Percentiles rank a stretch among this genome's conserved stretches.
Conservation (phyloP, 2,888 invertebrate genomes). For the Griposia aprilina region DNA sequence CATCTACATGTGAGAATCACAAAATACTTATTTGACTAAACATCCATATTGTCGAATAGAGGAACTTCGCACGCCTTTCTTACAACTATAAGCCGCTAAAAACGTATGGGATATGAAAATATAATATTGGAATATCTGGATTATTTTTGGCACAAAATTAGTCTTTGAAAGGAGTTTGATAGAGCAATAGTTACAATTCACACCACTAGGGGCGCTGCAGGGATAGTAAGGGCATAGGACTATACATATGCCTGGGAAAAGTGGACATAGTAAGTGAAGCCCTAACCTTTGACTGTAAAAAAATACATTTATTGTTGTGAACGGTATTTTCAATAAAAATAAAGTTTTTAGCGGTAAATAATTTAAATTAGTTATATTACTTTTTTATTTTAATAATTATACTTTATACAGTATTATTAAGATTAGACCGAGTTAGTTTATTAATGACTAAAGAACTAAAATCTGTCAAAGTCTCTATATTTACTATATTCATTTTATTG, state of each 20-base stretch:
- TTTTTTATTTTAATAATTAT: slow-evolving; percentile 31
- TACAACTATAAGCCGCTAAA: slow-evolving; percentile 55
- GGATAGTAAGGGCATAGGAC: not conserved
- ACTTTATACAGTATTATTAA: slow-evolving; percentile 45
- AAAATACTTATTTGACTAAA: slow-evolving; percentile 70
- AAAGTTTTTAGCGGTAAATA: slow-evolving; percentile 56
- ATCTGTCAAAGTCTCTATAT: slow-evolving; percentile 11
- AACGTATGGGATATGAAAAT: slow-evolving; percentile 27
- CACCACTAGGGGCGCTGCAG: not conserved
- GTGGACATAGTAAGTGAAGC: not conserved
- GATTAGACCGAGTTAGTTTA: slow-evolving; percentile 25
- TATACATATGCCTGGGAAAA: not conserved
- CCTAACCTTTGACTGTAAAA: not conserved
- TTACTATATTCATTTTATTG: not conserved
- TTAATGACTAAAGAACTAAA: slow-evolving; percentile 10
- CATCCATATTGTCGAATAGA: slow-evolving; percentile 85
- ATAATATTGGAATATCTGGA: slow-evolving; percentile 34
- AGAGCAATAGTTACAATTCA: slow-evolving; percentile 7
- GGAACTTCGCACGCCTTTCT: slow-evolving; percentile 80
- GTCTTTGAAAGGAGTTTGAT: slow-evolving; percentile 8
- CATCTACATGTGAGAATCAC: slow-evolving; percentile 68
- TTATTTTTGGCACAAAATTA: slow-evolving; percentile 51
- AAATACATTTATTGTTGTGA: not conserved
- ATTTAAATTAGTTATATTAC: slow-evolving; percentile 53
- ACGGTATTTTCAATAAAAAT: slow-evolving; percentile 7